Conservation (phyloP, 2,113 vertebrate species). For the Halichoeres trimaculatus region DNA sequence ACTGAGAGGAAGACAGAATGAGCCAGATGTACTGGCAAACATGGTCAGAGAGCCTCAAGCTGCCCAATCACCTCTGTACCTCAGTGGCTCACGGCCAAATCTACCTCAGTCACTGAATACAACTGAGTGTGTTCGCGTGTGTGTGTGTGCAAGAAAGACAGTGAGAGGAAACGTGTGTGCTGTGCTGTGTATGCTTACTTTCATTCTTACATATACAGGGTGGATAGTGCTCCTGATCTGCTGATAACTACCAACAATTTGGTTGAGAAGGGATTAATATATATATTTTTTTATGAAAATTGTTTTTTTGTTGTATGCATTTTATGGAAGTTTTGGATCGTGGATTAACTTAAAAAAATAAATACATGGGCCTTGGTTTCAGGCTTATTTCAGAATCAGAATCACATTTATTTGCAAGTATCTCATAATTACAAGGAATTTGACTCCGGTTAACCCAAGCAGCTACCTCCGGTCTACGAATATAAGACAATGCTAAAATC, state of each 20-base stretch:
- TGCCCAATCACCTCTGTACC: slow-evolving; percentile 67
- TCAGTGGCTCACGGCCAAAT: slow-evolving; percentile 55
- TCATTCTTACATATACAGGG: slow-evolving; percentile 1
- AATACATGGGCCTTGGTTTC: too few species aligned
- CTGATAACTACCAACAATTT: background rate
- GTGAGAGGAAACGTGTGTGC: background rate
- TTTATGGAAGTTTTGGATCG: background rate
- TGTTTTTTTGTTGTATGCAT: background rate
- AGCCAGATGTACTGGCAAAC: slow-evolving; percentile 66
- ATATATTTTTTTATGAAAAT: background rate
- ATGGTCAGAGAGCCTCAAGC: slow-evolving; percentile 59
- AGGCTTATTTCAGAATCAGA: too few species aligned
- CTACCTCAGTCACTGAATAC: slow-evolving; percentile 38
- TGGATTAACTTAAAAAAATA: too few species aligned
- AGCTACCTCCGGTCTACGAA: too few species aligned
- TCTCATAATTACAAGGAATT: too few species aligned
- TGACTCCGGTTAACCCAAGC: too few species aligned
- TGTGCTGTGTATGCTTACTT: background rate
- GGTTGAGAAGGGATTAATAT: too few species aligned
- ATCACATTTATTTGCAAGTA: too few species aligned
- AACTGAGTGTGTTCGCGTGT: slow-evolving; percentile 27
- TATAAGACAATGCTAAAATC: too few species aligned
- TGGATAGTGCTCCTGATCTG: too few species aligned
- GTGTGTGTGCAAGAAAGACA: background rate
- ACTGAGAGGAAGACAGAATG: slow-evolving; percentile 14